Evolutionary conservation across 1,140 invertebrate species (phyloP).

Genomic region (Drosophila quadrilineata): DNA sequence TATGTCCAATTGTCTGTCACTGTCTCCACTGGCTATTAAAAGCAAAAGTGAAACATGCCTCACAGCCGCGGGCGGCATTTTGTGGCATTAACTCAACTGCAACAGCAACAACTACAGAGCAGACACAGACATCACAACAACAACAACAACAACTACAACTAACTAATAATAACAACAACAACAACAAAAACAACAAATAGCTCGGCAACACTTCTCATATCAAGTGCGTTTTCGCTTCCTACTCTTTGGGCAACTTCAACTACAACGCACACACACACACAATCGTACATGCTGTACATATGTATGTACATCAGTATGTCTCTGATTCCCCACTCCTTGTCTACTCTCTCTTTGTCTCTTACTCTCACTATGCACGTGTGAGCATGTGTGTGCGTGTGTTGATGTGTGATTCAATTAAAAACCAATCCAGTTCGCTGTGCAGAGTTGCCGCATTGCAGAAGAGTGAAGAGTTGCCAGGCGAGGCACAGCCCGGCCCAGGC

Average conservation of each 20-base stretch:
- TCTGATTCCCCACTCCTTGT: no score
- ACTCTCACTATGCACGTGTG: no score
- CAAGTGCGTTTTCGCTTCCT: constrained; percentile 73
- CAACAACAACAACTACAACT: constrained; percentile 20
- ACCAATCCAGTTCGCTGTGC: constrained; percentile 60
- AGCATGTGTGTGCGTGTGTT: not conserved
- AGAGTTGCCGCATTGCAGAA: constrained; percentile 31
- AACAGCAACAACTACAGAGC: constrained; percentile 23
- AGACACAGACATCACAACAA: no score
- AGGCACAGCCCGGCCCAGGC: constrained; percentile 16
- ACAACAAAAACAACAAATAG: no score
- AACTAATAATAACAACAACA: constrained; percentile 17
- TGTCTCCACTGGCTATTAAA: constrained; percentile 59
- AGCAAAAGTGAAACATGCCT: constrained; percentile 76
- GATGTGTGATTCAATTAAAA: constrained; percentile 64
- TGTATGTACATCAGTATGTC: constrained; percentile 41
- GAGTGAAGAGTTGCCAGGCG: constrained; percentile 22
- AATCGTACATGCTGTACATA: no score
- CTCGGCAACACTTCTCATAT: constrained; percentile 36
- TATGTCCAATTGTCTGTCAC: constrained; percentile 7
- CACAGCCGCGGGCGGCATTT: constrained; percentile 34
- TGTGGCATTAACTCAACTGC: constrained; percentile 16
- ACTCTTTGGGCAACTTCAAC: constrained; percentile 51
- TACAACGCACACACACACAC: no score
- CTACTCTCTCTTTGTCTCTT: not conserved